These are phyloP conservation scores for Silurus asotus DNA, from an alignment of 2,113 vertebrate genomes.

Conservation along the genomic window DNA sequence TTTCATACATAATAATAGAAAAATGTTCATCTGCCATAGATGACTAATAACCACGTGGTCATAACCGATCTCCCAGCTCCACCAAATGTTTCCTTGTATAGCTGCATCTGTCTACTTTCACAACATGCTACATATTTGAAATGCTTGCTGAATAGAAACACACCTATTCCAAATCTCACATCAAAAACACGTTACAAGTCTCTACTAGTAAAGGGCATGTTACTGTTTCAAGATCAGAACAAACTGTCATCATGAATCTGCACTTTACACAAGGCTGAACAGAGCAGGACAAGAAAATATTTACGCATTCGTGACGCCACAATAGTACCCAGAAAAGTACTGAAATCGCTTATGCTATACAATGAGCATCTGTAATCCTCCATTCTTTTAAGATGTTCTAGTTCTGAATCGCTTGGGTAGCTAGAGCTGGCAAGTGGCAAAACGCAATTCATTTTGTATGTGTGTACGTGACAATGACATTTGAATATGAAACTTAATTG, in stretches of 20 bases:
- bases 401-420: background rate
- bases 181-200: slow-evolving; percentile 33
- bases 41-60: background rate
- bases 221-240: slow-evolving; percentile 8
- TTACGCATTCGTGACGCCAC: background rate
- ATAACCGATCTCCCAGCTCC: background rate
- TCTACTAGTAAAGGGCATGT: slow-evolving; percentile 42
- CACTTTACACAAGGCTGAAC: background rate
- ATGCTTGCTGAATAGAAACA: background rate
- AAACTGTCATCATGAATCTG: background rate
- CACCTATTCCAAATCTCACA: background rate
- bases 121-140: slow-evolving; percentile 10
- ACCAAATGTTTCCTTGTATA: background rate
- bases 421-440: slow-evolving; percentile 21
- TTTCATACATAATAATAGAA: background rate
- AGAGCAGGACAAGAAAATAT: background rate
- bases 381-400: background rate
- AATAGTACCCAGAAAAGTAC: background rate
- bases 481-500: background rate
- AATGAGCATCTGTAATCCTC: background rate
- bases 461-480: background rate
- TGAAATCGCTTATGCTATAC: background rate
- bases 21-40: background rate
- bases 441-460: background rate
- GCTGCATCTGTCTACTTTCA: background rate